Evolutionary conservation across 2,888 invertebrate genomes (phyloP), one percentile per base, ranked within the genome.

Genomic region (Cheilosia scutellata): DNA sequence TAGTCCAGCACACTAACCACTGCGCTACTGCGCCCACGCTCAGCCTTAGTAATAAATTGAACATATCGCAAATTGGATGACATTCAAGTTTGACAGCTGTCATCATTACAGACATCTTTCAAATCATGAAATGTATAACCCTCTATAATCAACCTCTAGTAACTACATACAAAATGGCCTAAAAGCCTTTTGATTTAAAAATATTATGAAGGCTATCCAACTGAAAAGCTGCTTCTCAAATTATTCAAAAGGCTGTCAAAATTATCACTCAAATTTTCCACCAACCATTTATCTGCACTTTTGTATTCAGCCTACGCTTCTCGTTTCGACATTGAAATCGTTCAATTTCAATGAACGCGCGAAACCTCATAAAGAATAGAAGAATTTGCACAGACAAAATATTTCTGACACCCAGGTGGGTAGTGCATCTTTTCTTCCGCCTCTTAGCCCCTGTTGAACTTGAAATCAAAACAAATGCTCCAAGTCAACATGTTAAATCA

Each of bases 361-460:
- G 3, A 16, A 53, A 53, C 2, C 13, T 33, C 31, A 49, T 51
- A 25, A 44, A 68, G 5, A 55, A 42, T 5, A 51, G 29, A 5
- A 44, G 6, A 44, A 6, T 40, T 4, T 7, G 5, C 1, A 44
- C 4, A 53, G n/a, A 40, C 20, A 47, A 47, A 74, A 44, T 29
- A 63, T 7, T 55, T 63, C 31, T 55, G 53, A 7, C 33, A 53
- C 11, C n/a, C 55, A 63, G 63, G 47, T 74, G 60, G 72, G 60
- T 5, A 40, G 53, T 11, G 51, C 27, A 31, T 9, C 42, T n/a
- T 6, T 5, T 16, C 49, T 16, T 29, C 25, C 16, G 16, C 37
- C 20, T 11, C 16, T 20, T 31, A 25, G 1, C 29, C 44, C 20
- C 44, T 11, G 13, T 13, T 72, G 13, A 29, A 9, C 40, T 16